Percentiles rank a stretch among this genome's conserved stretches.
phyloP scores from a whole-genome alignment of 2,888 invertebrate species.

The Melanostoma scalare region DNA sequence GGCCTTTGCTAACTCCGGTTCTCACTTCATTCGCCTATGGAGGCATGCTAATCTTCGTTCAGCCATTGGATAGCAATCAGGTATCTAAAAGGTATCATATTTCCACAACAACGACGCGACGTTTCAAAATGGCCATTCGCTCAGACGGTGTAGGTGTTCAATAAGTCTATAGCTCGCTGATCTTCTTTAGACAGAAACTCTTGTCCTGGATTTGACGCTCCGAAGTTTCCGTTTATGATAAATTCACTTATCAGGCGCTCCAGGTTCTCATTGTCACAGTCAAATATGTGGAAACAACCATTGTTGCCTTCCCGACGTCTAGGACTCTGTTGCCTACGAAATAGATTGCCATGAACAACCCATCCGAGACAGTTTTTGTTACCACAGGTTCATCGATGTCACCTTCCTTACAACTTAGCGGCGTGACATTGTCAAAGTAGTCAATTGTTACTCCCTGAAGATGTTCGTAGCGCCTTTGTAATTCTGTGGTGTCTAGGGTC shows the following conservation, averaged over 20 bases:
- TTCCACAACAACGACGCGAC: too few relatives aligned
- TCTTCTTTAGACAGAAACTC: not conserved
- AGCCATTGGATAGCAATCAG: constrained; percentile 13
- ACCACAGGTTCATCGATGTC: not conserved
- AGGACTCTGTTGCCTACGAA: not conserved
- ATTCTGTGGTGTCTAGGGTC: not conserved
- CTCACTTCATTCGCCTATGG: not conserved
- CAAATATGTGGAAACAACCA: not conserved
- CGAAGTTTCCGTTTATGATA: not conserved
- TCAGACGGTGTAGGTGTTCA: too few relatives aligned
- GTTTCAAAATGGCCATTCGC: too few relatives aligned
- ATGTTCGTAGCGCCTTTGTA: not conserved
- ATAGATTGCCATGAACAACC: not conserved
- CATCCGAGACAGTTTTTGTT: constrained; percentile 2
- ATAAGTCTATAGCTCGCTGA: too few relatives aligned
- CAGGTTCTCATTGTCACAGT: not conserved
- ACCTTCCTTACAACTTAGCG: not conserved
- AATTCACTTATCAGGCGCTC: not conserved
- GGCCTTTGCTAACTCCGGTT: not conserved
- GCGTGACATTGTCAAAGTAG: not conserved
- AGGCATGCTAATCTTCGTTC: constrained; percentile 3
- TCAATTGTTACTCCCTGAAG: not conserved
- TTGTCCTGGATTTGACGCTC: not conserved
- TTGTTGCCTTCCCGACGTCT: too few relatives aligned
- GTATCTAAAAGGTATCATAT: not conserved